Percentiles rank a stretch among this genome's conserved stretches.
phyloP scores from a whole-genome alignment of 2,888 invertebrate species.

The Drosophila bunnanda region DNA sequence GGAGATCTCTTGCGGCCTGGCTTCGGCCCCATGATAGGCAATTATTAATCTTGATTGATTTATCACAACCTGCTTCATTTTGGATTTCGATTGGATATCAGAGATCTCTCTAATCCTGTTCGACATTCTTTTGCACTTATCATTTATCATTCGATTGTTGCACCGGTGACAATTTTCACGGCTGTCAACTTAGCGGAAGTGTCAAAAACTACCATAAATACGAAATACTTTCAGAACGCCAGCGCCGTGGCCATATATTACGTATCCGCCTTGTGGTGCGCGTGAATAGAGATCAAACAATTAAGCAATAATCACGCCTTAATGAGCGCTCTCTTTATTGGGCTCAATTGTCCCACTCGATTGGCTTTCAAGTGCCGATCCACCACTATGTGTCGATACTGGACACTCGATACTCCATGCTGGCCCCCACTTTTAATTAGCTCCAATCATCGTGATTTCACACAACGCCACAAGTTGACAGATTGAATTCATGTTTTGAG shows the following conservation, averaged over 20 bases:
- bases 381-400: constrained; percentile 12
- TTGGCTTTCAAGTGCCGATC: constrained; percentile 73
- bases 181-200: constrained; percentile 82
- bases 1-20: constrained; percentile 11
- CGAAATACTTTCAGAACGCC: constrained; percentile 36
- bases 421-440: constrained; percentile 77
- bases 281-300: constrained; percentile 57
- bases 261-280: constrained; percentile 67
- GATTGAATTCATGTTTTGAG: constrained; percentile 38
- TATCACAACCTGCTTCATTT: constrained; percentile 59
- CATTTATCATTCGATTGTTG: constrained; percentile 75
- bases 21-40: constrained; percentile 56
- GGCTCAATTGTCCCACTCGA: constrained; percentile 41
- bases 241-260: constrained; percentile 57
- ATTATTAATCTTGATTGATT: constrained; percentile 79
- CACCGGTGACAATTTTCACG: constrained; percentile 75
- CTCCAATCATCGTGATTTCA: constrained; percentile 53
- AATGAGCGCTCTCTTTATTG: constrained; percentile 63
- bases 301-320: constrained; percentile 78
- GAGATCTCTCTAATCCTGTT: constrained; percentile 64
- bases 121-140: constrained; percentile 77
- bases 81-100: constrained; percentile 18
- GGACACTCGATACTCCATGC: constrained; percentile 21
- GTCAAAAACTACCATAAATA: constrained; percentile 50
- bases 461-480: constrained; percentile 40